A percentile compares a stretch with the other conserved stretches of the same genome.
Evolutionary conservation across 2,113 vertebrate genomes (phyloP).

Genomic region (Neogale vison): DNA sequence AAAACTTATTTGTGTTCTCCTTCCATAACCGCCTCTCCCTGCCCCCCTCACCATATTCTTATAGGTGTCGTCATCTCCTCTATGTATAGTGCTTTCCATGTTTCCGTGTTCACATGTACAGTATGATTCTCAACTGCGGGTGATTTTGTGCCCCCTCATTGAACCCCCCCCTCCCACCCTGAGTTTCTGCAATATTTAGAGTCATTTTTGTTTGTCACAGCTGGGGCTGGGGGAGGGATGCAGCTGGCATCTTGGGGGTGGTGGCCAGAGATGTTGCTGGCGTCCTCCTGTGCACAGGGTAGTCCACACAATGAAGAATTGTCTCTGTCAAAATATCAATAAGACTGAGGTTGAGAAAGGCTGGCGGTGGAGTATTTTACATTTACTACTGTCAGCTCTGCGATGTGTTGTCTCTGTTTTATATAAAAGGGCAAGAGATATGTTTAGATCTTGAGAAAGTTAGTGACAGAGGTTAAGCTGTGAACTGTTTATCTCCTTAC

Average conservation of each 20-base stretch:
- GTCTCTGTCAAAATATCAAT: not conserved
- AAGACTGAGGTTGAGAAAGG: not conserved
- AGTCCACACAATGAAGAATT: not conserved
- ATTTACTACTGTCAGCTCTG: not conserved
- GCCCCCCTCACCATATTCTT: not conserved
- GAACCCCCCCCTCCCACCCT: rapidly evolving
- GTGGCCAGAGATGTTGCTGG: not conserved
- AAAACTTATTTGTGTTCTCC: not conserved
- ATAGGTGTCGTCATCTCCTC: not conserved
- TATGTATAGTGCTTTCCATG: not conserved
- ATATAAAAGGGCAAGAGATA: not conserved
- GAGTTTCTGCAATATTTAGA: not conserved
- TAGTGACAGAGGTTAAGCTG: not conserved
- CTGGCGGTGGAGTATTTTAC: not conserved
- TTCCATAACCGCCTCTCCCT: not conserved
- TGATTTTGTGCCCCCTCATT: not conserved
- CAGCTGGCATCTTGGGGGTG: not conserved
- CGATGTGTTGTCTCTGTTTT: not conserved
- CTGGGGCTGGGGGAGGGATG: not conserved
- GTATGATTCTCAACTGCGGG: not conserved
- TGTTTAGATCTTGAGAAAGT: not conserved
- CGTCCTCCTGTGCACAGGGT: not conserved
- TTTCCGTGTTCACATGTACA: not conserved
- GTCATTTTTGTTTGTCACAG: not conserved
- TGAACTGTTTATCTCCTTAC: not conserved